Evolutionary conservation across 2,888 invertebrate species (phyloP).

Genomic region (Eurois occulta): DNA sequence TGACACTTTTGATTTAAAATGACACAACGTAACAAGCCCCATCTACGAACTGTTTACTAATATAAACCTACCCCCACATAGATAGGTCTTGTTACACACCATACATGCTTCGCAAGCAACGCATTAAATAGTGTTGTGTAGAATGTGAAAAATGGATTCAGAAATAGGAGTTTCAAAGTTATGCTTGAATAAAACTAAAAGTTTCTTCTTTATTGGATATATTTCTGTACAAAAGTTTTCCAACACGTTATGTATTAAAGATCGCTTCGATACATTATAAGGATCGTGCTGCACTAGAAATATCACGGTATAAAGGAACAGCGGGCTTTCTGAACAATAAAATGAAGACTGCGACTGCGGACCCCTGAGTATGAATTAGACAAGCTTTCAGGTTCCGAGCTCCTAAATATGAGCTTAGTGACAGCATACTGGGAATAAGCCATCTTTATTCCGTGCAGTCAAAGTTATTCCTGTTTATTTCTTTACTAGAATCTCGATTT

Average conservation of each 20-base stretch:
- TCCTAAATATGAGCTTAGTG: neutral
- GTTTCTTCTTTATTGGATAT: neutral
- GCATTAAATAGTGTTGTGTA: too few relatives aligned
- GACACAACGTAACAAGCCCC: too few relatives aligned
- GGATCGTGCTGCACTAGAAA: slow-evolving; percentile 3
- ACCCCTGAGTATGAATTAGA: slow-evolving; percentile 25
- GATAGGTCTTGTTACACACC: too few relatives aligned
- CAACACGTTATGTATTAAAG: neutral
- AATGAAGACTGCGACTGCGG: neutral
- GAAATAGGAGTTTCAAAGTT: neutral
- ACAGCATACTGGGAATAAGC: neutral
- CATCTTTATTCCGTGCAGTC: neutral
- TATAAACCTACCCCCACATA: too few relatives aligned
- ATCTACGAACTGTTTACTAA: too few relatives aligned
- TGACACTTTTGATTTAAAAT: too few relatives aligned
- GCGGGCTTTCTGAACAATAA: slow-evolving; percentile 33
- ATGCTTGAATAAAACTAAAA: neutral
- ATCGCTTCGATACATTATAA: slow-evolving; percentile 3
- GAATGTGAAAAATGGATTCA: too few relatives aligned
- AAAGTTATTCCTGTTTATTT: neutral
- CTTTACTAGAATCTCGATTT: neutral
- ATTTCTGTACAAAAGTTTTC: neutral
- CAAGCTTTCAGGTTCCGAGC: neutral
- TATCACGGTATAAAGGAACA: slow-evolving; percentile 9
- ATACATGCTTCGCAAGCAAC: too few relatives aligned